These are phyloP conservation scores for Zaprionus lineosus DNA, from an alignment of 2,888 invertebrate species.

Conservation along the genomic window DNA sequence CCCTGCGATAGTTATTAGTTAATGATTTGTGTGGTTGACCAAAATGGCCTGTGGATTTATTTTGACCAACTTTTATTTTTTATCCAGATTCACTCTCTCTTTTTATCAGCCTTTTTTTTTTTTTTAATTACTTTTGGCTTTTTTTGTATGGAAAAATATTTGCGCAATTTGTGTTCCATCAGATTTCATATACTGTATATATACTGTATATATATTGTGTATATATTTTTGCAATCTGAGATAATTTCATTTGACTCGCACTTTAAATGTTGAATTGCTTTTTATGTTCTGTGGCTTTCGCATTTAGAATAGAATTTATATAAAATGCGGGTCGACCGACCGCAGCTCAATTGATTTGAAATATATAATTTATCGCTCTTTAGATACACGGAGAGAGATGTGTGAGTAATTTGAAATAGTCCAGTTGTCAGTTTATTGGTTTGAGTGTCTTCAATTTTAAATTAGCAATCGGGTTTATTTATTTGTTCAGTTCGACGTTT, in stretches of 20 bases:
- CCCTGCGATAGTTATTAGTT: constrained; percentile 50
- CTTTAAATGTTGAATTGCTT: constrained; percentile 18
- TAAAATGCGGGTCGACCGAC: constrained; percentile 49
- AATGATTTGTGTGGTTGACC: constrained; percentile 59
- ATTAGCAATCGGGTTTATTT: constrained; percentile 31
- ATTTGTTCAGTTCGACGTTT: constrained; percentile 19
- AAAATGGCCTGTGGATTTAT: constrained; percentile 38
- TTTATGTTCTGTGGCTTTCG: constrained; percentile 37
- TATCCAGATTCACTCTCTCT: constrained; percentile 15
- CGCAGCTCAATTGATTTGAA: constrained; percentile 70
- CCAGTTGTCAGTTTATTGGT: constrained; percentile 18
- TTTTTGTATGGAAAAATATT: no score
- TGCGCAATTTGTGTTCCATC: no score
- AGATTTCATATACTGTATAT: no score
- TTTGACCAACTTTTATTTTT: not conserved
- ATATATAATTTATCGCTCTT: constrained; percentile 26
- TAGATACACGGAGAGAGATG: constrained; percentile 1
- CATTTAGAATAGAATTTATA: constrained; percentile 30
- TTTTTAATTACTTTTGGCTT: no score
- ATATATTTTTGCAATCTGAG: constrained; percentile 47
- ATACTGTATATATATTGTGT: no score
- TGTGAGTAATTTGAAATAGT: constrained; percentile 33
- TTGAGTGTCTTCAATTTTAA: constrained; percentile 23
- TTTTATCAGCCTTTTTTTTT: no score
- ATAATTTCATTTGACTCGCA: constrained; percentile 50